Evolutionary conservation across 1,140 invertebrate species (phyloP), one percentile per base, ranked within the genome.

Genomic region (Branchinecta lindahli): DNA sequence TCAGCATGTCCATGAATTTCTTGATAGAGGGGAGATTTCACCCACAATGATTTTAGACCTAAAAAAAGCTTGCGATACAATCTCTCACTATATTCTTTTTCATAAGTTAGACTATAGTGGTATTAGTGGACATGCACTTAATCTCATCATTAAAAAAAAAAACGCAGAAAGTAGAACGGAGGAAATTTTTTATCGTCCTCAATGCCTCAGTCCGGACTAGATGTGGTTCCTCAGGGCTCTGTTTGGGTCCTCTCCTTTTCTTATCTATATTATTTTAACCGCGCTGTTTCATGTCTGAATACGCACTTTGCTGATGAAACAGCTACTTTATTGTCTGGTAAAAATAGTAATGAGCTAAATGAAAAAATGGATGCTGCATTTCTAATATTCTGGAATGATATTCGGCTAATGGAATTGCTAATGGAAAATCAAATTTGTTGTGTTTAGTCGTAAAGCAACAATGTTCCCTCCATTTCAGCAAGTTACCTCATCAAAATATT

Each of bases 31-130:
- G 9, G 47, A 52, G n/a, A 52, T 52, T 52, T 52, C 47, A 52
- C 9, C 47, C 9, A 52, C 47, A 52, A 52, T 52, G n/a, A 9
- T 9, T 52, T 52, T 52, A 52, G 47, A 52, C n/a, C n/a, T 52
- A 9, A 52, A 9, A 52, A 52, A 52, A 52, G 47, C n/a, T 9
- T 52, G 9, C n/a, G 47, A 52, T 52, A 52, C 47, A 52, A 9
- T 52, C 9, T 52, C 47, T n/a, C 47, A 52, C n/a, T 52, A n/a
- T 52, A 52, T 52, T 52, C 47, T 52, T n/a, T 52, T 52, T 52
- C n/a, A n/a, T 52, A 52, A 52, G n/a, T 52, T 52, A n/a, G 47
- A 52, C n/a, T 52, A 52, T 52, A 9, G 47, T n/a, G 47, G 9
- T 52, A n/a, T 52, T 9, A 9, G n/a, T n/a, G 47, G 47, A n/a